Conservation (phyloP, 2,113 vertebrate species). For the Scytalopus superciliaris region DNA sequence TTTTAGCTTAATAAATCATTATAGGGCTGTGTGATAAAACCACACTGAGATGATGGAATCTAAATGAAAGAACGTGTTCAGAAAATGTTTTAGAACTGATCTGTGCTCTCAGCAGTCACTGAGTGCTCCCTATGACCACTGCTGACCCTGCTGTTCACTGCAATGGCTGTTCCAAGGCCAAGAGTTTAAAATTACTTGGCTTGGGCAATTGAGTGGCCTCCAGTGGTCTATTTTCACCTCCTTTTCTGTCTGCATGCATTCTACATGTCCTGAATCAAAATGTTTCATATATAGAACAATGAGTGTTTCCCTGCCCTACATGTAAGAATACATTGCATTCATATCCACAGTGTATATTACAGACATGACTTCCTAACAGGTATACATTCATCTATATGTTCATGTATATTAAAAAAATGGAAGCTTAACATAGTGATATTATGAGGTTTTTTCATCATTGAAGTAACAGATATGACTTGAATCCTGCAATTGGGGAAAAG, state of each 20-base stretch:
- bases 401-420: background rate
- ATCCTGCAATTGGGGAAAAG: background rate
- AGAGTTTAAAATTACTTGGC: background rate
- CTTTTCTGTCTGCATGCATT: background rate
- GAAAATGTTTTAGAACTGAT: background rate
- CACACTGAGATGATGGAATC: background rate
- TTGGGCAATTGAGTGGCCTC: background rate
- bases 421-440: background rate
- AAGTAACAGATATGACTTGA: background rate
- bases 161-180: background rate
- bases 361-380: background rate
- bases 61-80: background rate
- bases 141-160: background rate
- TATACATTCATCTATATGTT: background rate
- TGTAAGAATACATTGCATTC: background rate
- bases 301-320: background rate
- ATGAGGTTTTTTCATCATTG: background rate
- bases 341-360: background rate
- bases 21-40: background rate
- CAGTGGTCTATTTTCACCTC: background rate
- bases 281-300: background rate
- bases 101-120: background rate
- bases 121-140: background rate
- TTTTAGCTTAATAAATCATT: slow-evolving; percentile 7
- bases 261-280: background rate